Base-by-base conservation (phyloP, 2,888 invertebrate genomes). In the Orthonevra nobilis region DNA sequence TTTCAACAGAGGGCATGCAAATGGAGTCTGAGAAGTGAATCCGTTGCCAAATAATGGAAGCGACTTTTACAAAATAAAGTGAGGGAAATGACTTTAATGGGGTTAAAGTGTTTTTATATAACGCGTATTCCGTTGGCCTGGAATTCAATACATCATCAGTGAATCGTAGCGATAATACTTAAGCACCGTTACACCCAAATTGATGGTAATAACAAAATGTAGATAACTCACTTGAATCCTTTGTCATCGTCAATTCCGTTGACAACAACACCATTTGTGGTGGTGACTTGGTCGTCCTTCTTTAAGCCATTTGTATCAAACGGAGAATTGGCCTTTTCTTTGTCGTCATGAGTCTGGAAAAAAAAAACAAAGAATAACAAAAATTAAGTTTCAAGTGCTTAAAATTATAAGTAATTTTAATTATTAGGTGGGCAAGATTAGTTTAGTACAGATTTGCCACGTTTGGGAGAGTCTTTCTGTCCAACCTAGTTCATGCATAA, bases 231-330 rank as follows among this genome's bases (percentile, higher is more conserved):
- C 96, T 96, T 96, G 89, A 95, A 96, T 83, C 94, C 94, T 90
- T 95, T 96, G 85, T 96, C 96, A 85, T 97, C 97, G 84, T 96
- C 96, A 83, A 95, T 90, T 82, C 93, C 93, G 88, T 94, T 94
- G 86, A 90, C 90, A 68, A 89, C 86, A 63, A 86, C 87, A 83
- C 92, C 92, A 70, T 92, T 92, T 85, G 92, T 91, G 81, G 91
- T 91, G 86, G 91, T 89, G 81, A 86, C 87, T 86, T 87, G 88
- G 84, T 90, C 90, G 85, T 91, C 89, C 87, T 91, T 89, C 84
- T 89, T 89, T 82, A 89, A 82, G 46, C 89, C 89, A 83, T 88
- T 89, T 82, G 89, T 85, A 81, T 89, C 89, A 84, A 89, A 89
- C 83, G 91, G 90, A 86, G 91, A 89, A 86, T 90, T 89, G 82